Conservation (phyloP, 2,888 invertebrate genomes). For the Nymphalis polychloros region DNA sequence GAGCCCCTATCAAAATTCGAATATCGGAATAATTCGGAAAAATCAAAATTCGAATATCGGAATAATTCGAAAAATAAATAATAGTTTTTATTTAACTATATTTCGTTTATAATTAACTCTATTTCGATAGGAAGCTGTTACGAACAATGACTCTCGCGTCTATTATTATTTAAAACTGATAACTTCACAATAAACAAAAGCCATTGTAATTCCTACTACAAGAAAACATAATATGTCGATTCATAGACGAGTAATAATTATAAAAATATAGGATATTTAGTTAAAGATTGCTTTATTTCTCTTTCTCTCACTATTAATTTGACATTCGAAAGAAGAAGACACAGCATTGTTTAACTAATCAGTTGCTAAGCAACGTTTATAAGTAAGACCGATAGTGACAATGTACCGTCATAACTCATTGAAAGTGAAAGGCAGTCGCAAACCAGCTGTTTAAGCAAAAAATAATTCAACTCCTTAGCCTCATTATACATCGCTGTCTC, state of each 20-base stretch:
- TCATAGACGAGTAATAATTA: constrained; percentile 3
- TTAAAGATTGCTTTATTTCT: no score
- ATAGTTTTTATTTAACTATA: neutral
- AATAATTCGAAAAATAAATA: no score
- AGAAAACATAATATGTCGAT: constrained; percentile 20
- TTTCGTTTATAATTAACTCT: neutral
- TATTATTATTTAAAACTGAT: neutral
- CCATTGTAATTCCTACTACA: constrained; percentile 13
- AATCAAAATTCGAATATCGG: no score
- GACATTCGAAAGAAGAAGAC: no score
- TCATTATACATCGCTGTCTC: constrained; percentile 14
- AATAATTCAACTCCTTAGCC: constrained; percentile 1
- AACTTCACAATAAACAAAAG: constrained; percentile 19
- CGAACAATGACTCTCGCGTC: neutral
- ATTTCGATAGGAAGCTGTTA: neutral
- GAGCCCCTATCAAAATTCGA: no score
- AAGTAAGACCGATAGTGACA: constrained; percentile 1
- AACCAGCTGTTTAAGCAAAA: constrained; percentile 11
- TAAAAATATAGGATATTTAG: neutral
- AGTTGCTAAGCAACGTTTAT: no score
- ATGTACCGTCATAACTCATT: constrained; percentile 22
- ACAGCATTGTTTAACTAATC: no score
- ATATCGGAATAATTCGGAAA: no score
- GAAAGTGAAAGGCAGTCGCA: constrained; percentile 28
- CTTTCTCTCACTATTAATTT: no score